These are phyloP conservation scores for Oscheius sp. DNA, from an alignment of 2,888 invertebrate species.

Conservation along the genomic window DNA sequence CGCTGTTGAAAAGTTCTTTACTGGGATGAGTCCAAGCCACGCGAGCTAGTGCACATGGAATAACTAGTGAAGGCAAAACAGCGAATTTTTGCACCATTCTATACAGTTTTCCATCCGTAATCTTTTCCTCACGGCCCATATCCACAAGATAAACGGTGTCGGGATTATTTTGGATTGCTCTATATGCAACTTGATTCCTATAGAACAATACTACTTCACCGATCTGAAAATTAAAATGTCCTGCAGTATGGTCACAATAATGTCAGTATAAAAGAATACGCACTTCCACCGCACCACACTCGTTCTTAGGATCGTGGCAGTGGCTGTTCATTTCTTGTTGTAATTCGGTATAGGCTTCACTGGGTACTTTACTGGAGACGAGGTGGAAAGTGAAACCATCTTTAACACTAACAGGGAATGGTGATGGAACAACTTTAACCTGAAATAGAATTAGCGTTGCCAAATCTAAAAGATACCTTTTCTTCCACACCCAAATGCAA, in stretches of 20 bases:
- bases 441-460: not conserved
- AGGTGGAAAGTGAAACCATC: slow-evolving; percentile 28
- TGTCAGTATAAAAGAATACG: not conserved
- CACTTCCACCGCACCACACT: slow-evolving; percentile 4
- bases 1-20: not conserved
- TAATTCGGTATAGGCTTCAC: slow-evolving; percentile 18
- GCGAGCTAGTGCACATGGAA: slow-evolving; percentile 13
- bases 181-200: slow-evolving; percentile 13
- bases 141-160: slow-evolving; percentile 28
- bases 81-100: slow-evolving; percentile 25
- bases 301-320: slow-evolving; percentile 9
- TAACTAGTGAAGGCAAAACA: slow-evolving; percentile 18
- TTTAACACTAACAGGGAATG: slow-evolving; percentile 11
- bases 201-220: slow-evolving; percentile 14
- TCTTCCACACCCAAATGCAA: not conserved
- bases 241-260: not conserved
- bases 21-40: slow-evolving; percentile 3
- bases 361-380: not conserved
- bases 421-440: slow-evolving; percentile 15
- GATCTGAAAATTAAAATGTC: not conserved
- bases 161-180: slow-evolving; percentile 6
- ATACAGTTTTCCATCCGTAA: not conserved
- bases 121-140: slow-evolving; percentile 15
- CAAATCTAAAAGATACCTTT: not conserved
- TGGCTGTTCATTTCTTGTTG: slow-evolving; percentile 25